Base-by-base conservation (phyloP, 2,113 vertebrate genomes). In the Ageneiosus marmoratus region DNA sequence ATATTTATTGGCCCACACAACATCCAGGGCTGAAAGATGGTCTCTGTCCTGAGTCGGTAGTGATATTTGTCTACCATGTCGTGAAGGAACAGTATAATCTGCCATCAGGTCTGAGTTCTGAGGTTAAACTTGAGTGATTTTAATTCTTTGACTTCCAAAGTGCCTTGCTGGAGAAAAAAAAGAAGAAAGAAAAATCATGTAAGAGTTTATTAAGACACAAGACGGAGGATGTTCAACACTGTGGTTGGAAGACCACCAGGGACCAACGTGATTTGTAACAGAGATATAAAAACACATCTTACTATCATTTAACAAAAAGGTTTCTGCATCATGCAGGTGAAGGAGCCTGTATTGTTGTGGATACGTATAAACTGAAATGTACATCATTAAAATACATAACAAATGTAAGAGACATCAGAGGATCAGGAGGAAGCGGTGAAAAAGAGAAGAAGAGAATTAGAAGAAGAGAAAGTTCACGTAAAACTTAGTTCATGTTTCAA, bases 1-100 rank as follows among this genome's bases (percentile, higher is more conserved):
- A 80, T 29, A 80, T 48, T 63, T 79, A 65, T 84, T 74, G 18
- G 67, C 22, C 83, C 69, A 84, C 56, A 80, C 83, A 74, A 84
- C 77, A 74, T 84, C 83, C 37, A 84, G 83, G 11, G 8, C 20
- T 15, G 77, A 27, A 0, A 84, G 77, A 4, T 6, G 6, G 70
- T 84, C 69, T 63, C 56, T 80, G 44, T 63, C 29, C 8, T 37
- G 2, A 29, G 77, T 74, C 16, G 41, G 4, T 32, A 75, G 22
- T 20, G 67, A 24, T 44, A 84, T 74, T 51, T 12, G 67, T 5
- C 29, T 12, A 62, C 67, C 67, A 41, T 20, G 0, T 44, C 27
- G 44, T 18, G 69, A 63, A 41, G 77, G 77, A 27, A 84, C 77
- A n/a, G 29, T 75, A 20, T 74, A 84, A 50, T 16, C n/a, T 27